Conservation (phyloP, 1,140 invertebrate genomes). For the Papilio polytes region DNA sequence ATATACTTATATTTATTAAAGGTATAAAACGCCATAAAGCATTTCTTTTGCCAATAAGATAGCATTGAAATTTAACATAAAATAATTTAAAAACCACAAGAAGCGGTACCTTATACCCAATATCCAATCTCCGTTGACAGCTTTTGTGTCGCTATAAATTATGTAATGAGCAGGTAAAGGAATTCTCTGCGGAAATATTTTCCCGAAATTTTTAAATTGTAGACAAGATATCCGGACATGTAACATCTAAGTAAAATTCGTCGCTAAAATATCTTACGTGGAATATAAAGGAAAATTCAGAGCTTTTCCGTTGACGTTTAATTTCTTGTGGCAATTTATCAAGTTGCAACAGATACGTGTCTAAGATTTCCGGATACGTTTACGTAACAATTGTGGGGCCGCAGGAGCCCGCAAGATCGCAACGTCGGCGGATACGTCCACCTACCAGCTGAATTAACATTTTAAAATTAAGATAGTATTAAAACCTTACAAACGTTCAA, state of each 20-base stretch:
- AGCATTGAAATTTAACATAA: too few species aligned
- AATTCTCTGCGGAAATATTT: not conserved
- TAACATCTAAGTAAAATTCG: slow-evolving; percentile 30
- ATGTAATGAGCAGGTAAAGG: too few species aligned
- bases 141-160: too few species aligned
- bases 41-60: too few species aligned
- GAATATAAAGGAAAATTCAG: slow-evolving; percentile 40
- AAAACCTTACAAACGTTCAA: slow-evolving; percentile 1
- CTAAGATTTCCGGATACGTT: slow-evolving; percentile 57
- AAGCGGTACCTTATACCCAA: too few species aligned
- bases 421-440: slow-evolving; percentile 64
- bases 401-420: slow-evolving; percentile 50
- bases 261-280: slow-evolving; percentile 35
- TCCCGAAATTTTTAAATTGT: slow-evolving; percentile 16
- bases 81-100: too few species aligned
- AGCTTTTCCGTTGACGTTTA: slow-evolving; percentile 53
- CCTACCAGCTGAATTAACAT: slow-evolving; percentile 43
- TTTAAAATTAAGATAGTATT: slow-evolving; percentile 25
- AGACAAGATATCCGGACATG: slow-evolving; percentile 14
- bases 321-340: slow-evolving; percentile 67
- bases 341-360: slow-evolving; percentile 66
- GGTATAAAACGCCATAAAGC: too few species aligned
- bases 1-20: too few species aligned
- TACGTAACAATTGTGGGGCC: slow-evolving; percentile 61
- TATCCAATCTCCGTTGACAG: too few species aligned